Evolutionary conservation across 2,888 invertebrate genomes (phyloP).

Genomic region (Mesoligia furuncula): DNA sequence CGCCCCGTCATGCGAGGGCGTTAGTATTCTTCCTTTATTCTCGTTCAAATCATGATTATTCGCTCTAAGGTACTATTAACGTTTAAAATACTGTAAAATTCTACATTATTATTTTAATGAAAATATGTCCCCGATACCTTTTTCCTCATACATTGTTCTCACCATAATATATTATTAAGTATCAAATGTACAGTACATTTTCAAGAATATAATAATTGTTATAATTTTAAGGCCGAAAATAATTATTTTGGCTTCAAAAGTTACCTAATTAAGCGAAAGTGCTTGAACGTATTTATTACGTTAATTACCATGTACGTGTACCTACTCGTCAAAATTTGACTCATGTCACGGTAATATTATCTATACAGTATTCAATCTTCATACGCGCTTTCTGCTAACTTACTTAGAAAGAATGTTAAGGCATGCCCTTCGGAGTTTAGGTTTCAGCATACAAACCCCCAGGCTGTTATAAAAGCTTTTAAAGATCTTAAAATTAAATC

Average conservation of each 20-base stretch:
- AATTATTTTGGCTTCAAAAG: conserved; percentile 30
- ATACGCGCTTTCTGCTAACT: too few relatives aligned
- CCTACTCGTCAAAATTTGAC: not conserved
- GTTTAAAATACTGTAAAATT: not conserved
- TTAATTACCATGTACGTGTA: conserved; percentile 26
- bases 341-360: not conserved
- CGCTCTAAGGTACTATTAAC: not conserved
- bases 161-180: not conserved
- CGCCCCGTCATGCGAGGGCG: not conserved
- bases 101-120: too few relatives aligned
- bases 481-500: too few relatives aligned
- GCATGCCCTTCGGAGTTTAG: too few relatives aligned
- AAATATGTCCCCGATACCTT: not conserved
- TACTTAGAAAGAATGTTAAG: too few relatives aligned
- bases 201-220: not conserved
- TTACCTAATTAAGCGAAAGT: conserved; percentile 29
- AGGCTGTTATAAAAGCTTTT: too few relatives aligned
- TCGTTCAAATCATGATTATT: not conserved
- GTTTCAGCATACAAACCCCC: too few relatives aligned
- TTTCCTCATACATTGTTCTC: not conserved
- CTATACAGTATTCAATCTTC: too few relatives aligned
- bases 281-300: conserved; percentile 31
- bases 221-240: not conserved
- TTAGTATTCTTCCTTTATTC: not conserved
- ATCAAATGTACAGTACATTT: not conserved